Conservation (phyloP, 2,888 invertebrate genomes). For the Ditylenchus weischeri region DNA sequence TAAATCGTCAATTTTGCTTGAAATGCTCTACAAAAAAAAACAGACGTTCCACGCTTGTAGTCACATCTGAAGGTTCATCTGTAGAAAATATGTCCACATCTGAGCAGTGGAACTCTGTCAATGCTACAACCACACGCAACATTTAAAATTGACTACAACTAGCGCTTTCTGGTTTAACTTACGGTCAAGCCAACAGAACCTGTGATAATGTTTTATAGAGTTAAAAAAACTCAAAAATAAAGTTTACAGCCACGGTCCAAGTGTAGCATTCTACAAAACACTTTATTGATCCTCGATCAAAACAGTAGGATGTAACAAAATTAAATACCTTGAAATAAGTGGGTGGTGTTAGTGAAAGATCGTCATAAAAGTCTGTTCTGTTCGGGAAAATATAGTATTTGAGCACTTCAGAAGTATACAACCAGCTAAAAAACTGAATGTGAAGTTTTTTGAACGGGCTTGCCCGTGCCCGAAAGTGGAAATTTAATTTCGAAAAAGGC, state of each 20-base stretch:
- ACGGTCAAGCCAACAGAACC: slow-evolving; percentile 57
- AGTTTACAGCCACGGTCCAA: slow-evolving; percentile 42
- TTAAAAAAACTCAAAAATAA: neutral
- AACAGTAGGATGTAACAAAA: too few species aligned
- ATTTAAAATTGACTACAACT: neutral
- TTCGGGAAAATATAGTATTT: slow-evolving; percentile 55
- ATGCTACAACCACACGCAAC: slow-evolving; percentile 34
- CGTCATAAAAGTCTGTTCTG: slow-evolving; percentile 40
- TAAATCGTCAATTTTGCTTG: too few species aligned
- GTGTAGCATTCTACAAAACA: slow-evolving; percentile 55
- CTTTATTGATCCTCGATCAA: slow-evolving; percentile 8
- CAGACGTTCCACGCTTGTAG: slow-evolving; percentile 54
- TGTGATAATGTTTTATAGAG: neutral
- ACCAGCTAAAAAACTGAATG: slow-evolving; percentile 38
- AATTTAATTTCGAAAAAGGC: too few species aligned
- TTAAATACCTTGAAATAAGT: slow-evolving; percentile 19
- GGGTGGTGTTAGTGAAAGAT: slow-evolving; percentile 31
- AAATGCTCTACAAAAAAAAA: slow-evolving; percentile 8
- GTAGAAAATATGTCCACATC: slow-evolving; percentile 42
- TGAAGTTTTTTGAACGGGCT: too few species aligned
- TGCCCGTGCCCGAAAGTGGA: too few species aligned
- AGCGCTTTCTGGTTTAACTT: slow-evolving; percentile 21
- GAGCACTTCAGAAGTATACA: slow-evolving; percentile 57
- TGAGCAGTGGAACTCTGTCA: slow-evolving; percentile 48
- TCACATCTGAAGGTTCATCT: slow-evolving; percentile 56